phyloP scores from a whole-genome alignment of 2,797 vertebrate species.

The Galaxias olidus region DNA sequence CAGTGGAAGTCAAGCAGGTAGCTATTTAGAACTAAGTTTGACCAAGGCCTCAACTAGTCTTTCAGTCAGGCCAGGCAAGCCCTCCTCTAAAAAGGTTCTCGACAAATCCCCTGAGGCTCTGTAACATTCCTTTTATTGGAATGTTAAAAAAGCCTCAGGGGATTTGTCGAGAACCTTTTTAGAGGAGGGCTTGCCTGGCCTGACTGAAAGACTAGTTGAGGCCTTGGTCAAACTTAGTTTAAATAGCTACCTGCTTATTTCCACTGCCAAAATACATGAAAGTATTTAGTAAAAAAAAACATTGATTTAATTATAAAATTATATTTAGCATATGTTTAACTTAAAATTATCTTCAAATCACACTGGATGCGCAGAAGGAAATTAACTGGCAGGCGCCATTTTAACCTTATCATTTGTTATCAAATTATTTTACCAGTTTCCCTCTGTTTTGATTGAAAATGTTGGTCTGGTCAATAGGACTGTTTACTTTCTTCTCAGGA shows the following conservation, averaged over 20 bases:
- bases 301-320: too few relatives aligned
- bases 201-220: constrained; percentile 41
- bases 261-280: too few relatives aligned
- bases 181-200: constrained; percentile 36
- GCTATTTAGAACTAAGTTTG: constrained; percentile 10
- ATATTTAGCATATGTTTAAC: too few relatives aligned
- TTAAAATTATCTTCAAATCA: background rate
- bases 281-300: too few relatives aligned
- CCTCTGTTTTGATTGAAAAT: too few relatives aligned
- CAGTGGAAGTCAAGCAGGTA: background rate
- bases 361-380: too few relatives aligned
- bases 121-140: constrained; percentile 78
- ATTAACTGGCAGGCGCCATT: too few relatives aligned
- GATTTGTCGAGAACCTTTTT: constrained; percentile 48
- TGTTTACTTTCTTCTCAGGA: too few relatives aligned
- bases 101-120: constrained; percentile 67
- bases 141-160: constrained; percentile 72
- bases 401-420: too few relatives aligned
- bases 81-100: constrained; percentile 41
- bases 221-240: constrained; percentile 15
- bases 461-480: too few relatives aligned
- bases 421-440: too few relatives aligned
- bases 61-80: constrained; percentile 40
- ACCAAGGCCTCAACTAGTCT: constrained; percentile 31
- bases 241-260: background rate